phyloP scores from a whole-genome alignment of 2,113 vertebrate genomes.

The Oreochromis aureus region DNA sequence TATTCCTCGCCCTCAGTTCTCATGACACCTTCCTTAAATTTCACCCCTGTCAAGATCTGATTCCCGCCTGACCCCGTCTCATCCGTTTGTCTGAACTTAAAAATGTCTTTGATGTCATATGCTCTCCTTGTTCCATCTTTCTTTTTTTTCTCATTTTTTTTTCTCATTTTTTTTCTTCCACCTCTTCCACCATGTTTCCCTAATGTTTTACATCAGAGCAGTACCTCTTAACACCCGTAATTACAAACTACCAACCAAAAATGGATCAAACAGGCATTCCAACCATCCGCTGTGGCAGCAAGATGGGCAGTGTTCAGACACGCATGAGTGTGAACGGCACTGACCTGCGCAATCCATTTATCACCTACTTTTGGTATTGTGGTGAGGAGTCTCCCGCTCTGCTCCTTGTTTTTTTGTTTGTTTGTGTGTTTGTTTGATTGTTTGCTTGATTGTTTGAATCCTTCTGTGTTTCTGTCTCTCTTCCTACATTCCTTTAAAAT shows the following conservation, averaged over 20 bases:
- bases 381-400: not conserved
- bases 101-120: slow-evolving; percentile 49
- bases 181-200: not conserved
- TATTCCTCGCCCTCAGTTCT: slow-evolving; percentile 36
- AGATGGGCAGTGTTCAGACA: not conserved
- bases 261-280: slow-evolving; percentile 25
- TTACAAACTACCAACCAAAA: slow-evolving; percentile 52
- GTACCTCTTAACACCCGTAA: slow-evolving; percentile 37
- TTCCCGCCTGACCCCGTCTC: slow-evolving; percentile 29
- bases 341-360: slow-evolving; percentile 6
- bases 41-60: slow-evolving; percentile 35
- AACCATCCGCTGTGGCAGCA: not conserved
- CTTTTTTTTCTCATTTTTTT: not conserved
- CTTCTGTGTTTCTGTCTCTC: not conserved
- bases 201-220: slow-evolving; percentile 31
- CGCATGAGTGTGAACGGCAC: not conserved
- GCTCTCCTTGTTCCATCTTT: slow-evolving; percentile 9
- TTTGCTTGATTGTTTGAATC: not conserved
- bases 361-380: not conserved
- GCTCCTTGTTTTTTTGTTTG: not conserved
- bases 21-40: slow-evolving; percentile 55
- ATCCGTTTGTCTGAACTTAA: slow-evolving; percentile 33
- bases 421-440: not conserved
- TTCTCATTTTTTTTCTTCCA: not conserved
- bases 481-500: not conserved